Base-by-base conservation (phyloP, 1,140 invertebrate genomes). In the Nomia melanderi region DNA sequence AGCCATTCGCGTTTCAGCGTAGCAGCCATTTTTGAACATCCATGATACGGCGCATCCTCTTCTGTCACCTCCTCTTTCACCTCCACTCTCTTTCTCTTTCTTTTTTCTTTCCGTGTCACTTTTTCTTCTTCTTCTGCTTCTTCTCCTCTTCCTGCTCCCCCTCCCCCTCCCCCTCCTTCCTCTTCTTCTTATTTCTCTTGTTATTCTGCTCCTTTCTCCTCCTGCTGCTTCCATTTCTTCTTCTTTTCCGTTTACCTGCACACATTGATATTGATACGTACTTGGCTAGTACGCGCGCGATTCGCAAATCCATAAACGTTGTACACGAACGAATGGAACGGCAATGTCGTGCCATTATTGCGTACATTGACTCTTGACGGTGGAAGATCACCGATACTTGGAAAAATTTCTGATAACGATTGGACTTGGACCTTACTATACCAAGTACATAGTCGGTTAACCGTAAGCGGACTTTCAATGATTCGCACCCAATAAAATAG, bases 1-100 rank as follows among this genome's bases (percentile, higher is more conserved):
- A 77, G 78, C 83, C 85, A 88, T 85, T 88, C 85, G 76, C 75
- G 65, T 72, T 81, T 66, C 63, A 65, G 47, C 33, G 66, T 66
- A 79, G 78, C 89, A 82, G 78, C 89, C 88, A 90, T 90, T 90
- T 88, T 88, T 81, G 79, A 85, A 72, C 81, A 87, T 89, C 88
- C 84, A 63, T 71, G 53, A 56, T 66, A 54, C 84, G 77, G 77
- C 83, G 77, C 82, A 82, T 88, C 83, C 83, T 79, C 63, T 41
- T 79, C 60, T 77, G 81, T 41, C 77, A 66, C 77, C 67, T 81
- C 56, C 82, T 71, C 57, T 62, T 79, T 74, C 69, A 71, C 75
- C 60, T 74, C n/a, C n/a, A n/a, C n/a, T n/a, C n/a, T n/a, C n/a
- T n/a, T n/a, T n/a, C n/a, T n/a, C n/a, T n/a, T n/a, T n/a, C n/a